Conservation (phyloP, 1,140 invertebrate genomes). For the Notospermus geniculatus region DNA sequence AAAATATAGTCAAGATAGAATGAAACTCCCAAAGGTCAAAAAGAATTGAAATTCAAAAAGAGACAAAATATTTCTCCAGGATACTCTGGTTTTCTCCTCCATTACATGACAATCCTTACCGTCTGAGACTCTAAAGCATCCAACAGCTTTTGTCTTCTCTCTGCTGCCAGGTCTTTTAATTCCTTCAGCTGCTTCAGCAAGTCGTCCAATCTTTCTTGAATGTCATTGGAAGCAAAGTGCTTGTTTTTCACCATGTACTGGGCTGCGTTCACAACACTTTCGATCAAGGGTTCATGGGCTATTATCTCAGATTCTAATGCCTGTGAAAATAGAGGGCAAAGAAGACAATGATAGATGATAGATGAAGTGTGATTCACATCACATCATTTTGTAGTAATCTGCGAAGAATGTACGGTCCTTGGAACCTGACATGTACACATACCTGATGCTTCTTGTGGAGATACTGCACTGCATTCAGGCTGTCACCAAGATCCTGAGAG, state of each 20-base stretch:
- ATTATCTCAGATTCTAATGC: slow-evolving; percentile 74
- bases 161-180: slow-evolving; percentile 63
- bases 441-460: slow-evolving; percentile 98
- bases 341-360: no score
- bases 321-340: slow-evolving; percentile 25
- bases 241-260: slow-evolving; percentile 87
- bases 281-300: slow-evolving; percentile 91
- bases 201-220: slow-evolving; percentile 73
- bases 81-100: no score
- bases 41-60: no score
- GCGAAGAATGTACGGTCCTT: not conserved
- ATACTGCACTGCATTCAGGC: slow-evolving; percentile 96
- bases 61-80: no score
- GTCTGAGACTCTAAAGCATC: slow-evolving; percentile 92
- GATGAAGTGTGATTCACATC: no score
- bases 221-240: slow-evolving; percentile 90
- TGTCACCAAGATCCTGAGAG: slow-evolving; percentile 86
- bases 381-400: no score
- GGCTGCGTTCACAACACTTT: slow-evolving; percentile 81
- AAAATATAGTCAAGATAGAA: no score
- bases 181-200: slow-evolving; percentile 84
- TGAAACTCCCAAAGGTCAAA: no score
- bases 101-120: slow-evolving; percentile 37
- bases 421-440: slow-evolving; percentile 53
- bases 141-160: slow-evolving; percentile 92